Evolutionary conservation across 2,113 vertebrate species (phyloP).

Genomic region (Opisthocomus hoazin): DNA sequence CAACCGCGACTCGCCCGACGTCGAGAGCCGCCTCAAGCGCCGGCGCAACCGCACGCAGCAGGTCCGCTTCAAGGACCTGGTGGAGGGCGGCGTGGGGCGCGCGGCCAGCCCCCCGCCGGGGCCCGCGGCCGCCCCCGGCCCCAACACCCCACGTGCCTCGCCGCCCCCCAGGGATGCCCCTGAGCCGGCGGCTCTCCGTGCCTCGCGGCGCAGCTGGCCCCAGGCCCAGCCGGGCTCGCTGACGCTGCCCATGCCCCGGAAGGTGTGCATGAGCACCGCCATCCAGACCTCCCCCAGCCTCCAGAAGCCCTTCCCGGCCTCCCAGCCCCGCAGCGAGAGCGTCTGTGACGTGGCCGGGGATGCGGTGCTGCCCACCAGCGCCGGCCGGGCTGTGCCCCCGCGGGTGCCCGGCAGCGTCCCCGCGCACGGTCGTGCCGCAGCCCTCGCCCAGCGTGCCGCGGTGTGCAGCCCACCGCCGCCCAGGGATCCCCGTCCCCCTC

Average conservation of each 20-base stretch:
- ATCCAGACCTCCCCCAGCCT: conserved; percentile 84
- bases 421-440: not conserved
- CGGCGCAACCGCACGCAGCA: conserved; percentile 81
- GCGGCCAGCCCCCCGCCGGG: not conserved
- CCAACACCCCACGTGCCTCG: conserved; percentile 48
- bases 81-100: conserved; percentile 48
- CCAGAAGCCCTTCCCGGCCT: conserved; percentile 68
- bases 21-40: conserved; percentile 77
- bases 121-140: conserved; percentile 28
- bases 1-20: conserved; percentile 79
- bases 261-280: conserved; percentile 77
- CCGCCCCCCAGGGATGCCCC: conserved; percentile 18
- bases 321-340: conserved; percentile 69
- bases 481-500: conserved; percentile 25
- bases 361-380: not conserved
- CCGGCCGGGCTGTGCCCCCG: not conserved
- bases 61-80: conserved; percentile 84
- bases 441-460: not conserved
- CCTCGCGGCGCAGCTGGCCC: conserved; percentile 72
- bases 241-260: conserved; percentile 76
- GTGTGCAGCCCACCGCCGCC: conserved; percentile 33
- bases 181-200: conserved; percentile 14
- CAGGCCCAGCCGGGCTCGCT: conserved; percentile 72
- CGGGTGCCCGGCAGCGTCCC: not conserved
- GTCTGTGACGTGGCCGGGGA: conserved; percentile 59